Base-by-base conservation (phyloP, 1,140 invertebrate species). In the Pissodes strobi region DNA sequence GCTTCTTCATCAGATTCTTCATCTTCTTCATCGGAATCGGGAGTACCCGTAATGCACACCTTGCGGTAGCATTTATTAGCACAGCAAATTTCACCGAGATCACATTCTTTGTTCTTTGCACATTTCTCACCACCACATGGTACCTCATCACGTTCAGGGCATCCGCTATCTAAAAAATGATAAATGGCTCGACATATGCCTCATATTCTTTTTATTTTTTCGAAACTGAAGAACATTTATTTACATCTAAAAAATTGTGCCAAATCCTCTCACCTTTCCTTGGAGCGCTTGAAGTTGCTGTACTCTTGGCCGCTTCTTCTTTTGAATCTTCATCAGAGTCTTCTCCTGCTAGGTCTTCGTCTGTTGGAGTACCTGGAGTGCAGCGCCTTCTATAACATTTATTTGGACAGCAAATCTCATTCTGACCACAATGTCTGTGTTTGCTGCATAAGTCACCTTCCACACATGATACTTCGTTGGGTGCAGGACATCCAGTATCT, bases 1-100 rank as follows among this genome's bases (percentile, higher is more conserved):
- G 2, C 39, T 57, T 72, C 74, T 22, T 81, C 73, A 64, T 70
- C 58, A 34, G 61, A 65, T 55, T 72, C 64, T 52, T 79, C 72
- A 43, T 68, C 69, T 57, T 75, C 70, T 66, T 78, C 71, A 2
- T 72, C 69, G 45, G 51, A 61, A n/a, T 41, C 51, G n/a, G 46
- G 55, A 22, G 53, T 65, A 1, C 63, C 63, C 4, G 27, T 13
- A 13, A 65, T 22, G 13, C 63, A 65, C 10, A 65, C 49, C 53
- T 59, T 65, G 43, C 63, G 39, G 30, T 65, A 65, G 34, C 63
- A 65, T 52, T 65, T 65, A 19, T 58, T 65, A 1, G 63, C 51
- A 23, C 63, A 65, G 41, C 63, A 65, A 22, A 65, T 65, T 52
- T 65, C 53, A n/a, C 63, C 63, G 39, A 18, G 18, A 27, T 23